phyloP scores from a whole-genome alignment of 2,113 vertebrate genomes.

The Percina caprodes region DNA sequence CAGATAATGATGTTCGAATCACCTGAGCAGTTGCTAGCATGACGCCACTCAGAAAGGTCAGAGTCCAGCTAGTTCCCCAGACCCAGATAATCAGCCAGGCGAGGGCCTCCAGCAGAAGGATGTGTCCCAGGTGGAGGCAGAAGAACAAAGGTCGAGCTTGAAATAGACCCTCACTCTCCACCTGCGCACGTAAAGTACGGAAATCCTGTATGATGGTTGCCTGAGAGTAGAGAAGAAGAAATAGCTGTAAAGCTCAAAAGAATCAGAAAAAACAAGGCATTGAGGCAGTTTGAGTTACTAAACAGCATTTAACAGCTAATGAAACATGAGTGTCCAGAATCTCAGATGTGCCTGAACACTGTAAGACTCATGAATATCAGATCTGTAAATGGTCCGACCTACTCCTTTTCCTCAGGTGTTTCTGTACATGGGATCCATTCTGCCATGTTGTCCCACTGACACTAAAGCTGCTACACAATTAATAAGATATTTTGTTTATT shows the following conservation, averaged over 20 bases:
- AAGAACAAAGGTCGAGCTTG: conserved; percentile 88
- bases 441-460: neutral
- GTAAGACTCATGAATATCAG: conserved; percentile 36
- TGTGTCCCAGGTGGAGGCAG: conserved; percentile 88
- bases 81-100: conserved; percentile 86
- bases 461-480: conserved; percentile 1
- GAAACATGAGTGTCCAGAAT: conserved; percentile 1
- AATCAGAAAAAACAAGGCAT: neutral
- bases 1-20: conserved; percentile 7
- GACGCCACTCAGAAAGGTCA: conserved; percentile 84
- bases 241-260: neutral
- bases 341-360: neutral
- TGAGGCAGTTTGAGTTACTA: conserved; percentile 7
- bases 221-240: conserved; percentile 74
- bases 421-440: neutral
- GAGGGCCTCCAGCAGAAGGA: conserved; percentile 88
- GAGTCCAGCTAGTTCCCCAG: conserved; percentile 90
- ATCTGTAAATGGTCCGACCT: conserved; percentile 12
- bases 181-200: conserved; percentile 82
- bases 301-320: conserved; percentile 34
- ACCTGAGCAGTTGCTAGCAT: conserved; percentile 92
- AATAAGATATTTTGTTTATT: neutral
- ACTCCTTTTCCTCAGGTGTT: conserved; percentile 24
- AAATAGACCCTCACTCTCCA: conserved; percentile 88
- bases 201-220: conserved; percentile 89